Percentiles rank a stretch among this genome's conserved stretches.
phyloP scores from a whole-genome alignment of 2,888 invertebrate species.

The Lottia scabra region DNA sequence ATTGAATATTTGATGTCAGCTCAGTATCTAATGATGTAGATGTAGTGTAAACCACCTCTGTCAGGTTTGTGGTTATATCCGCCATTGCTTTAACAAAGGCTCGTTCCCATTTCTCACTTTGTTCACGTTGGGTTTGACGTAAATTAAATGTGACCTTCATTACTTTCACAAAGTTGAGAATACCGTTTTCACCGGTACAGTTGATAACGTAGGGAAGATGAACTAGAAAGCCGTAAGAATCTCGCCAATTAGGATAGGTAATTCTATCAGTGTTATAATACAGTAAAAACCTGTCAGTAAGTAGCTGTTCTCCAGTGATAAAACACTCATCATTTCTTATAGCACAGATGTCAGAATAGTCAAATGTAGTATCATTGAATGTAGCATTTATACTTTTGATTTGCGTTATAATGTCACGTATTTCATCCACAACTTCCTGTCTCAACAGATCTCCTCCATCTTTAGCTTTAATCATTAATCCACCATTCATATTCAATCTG shows the following conservation, averaged over 20 bases:
- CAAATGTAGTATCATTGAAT: conserved; percentile 4
- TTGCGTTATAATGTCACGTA: conserved; percentile 18
- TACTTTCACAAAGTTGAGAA: conserved; percentile 8
- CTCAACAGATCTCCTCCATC: conserved; percentile 24
- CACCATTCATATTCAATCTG: conserved; percentile 29
- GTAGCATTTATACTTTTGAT: conserved; percentile 11
- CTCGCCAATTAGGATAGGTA: conserved; percentile 22
- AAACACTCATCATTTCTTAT: conserved; percentile 5
- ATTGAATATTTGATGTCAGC: conserved; percentile 31
- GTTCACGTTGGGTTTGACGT: conserved; percentile 13
- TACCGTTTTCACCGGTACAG: not conserved
- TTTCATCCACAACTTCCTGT: conserved; percentile 23
- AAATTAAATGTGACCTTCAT: conserved; percentile 21
- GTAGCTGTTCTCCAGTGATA: conserved; percentile 19
- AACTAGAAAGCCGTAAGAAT: not conserved
- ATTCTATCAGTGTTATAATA: not conserved
- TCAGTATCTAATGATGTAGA: conserved; percentile 48
- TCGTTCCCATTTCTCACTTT: not conserved
- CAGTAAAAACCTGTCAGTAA: conserved; percentile 12
- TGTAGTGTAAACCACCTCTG: conserved; percentile 28
- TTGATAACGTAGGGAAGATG: conserved; percentile 1
- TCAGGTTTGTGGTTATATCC: not conserved
- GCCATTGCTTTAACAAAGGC: not conserved
- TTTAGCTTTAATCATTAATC: conserved; percentile 28
- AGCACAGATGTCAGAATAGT: conserved; percentile 17